phyloP scores from a whole-genome alignment of 2,888 invertebrate species.

The Eupithecia inturbata region DNA sequence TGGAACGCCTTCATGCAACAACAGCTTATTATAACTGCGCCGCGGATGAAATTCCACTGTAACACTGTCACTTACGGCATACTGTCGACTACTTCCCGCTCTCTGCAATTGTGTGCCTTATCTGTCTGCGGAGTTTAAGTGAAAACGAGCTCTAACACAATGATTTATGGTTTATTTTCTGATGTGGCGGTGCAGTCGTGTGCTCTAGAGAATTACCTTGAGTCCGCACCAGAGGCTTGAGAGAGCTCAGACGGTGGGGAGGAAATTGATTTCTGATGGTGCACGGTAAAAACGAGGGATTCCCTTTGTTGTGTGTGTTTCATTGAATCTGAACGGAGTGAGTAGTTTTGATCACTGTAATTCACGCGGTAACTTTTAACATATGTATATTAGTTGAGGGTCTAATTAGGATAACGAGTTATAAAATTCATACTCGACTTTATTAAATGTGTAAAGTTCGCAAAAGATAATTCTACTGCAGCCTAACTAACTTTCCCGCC shows the following conservation, averaged over 20 bases:
- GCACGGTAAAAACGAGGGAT: slow-evolving; percentile 31
- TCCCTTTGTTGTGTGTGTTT: neutral
- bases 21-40: slow-evolving; percentile 36
- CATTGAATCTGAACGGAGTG: neutral
- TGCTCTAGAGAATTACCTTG: slow-evolving; percentile 56
- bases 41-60: slow-evolving; percentile 23
- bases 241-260: slow-evolving; percentile 44
- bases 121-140: slow-evolving; percentile 25
- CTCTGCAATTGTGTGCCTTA: slow-evolving; percentile 31
- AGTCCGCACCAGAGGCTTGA: slow-evolving; percentile 45
- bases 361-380: neutral
- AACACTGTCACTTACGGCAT: slow-evolving; percentile 23
- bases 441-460: neutral
- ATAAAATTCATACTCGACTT: neutral
- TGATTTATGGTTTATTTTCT: slow-evolving; percentile 32
- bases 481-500: neutral
- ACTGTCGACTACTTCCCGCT: slow-evolving; percentile 24
- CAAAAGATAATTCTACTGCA: neutral
- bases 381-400: neutral
- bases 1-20: slow-evolving; percentile 38
- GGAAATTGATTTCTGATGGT: slow-evolving; percentile 46
- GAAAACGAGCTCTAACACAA: slow-evolving; percentile 28
- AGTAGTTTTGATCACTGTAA: neutral
- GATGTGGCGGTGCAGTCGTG: slow-evolving; percentile 44
- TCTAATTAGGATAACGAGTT: neutral